Base-by-base conservation (phyloP, 1,140 invertebrate species). In the Andrena cerasifolii region DNA sequence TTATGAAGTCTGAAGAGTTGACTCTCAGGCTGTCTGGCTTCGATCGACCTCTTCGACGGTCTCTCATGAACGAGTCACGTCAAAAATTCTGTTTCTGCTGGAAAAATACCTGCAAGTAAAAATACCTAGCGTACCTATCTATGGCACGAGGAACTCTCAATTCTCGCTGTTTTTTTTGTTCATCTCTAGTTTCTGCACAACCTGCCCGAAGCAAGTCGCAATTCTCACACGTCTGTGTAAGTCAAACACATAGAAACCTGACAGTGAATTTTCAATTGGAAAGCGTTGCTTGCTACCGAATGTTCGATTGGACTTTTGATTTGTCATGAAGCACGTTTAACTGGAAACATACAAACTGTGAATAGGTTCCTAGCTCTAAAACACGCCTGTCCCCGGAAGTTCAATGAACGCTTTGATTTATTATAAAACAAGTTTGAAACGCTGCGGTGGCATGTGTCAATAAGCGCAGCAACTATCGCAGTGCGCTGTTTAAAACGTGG, bases 81-180 rank as follows among this genome's bases (percentile, higher is more conserved):
- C 24, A 65, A 71, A 82, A 80, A 82, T 61, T 71, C 62, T 66
- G 47, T 77, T 81, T 70, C 67, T 18, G 47, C 49, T 79, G 10
- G 58, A 66, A 51, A 75, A 51, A 73, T 65, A 28, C 49, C 59
- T 43, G 4, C 53, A 33, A 49, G 73, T 62, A 51, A 82, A 49
- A 58, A 80, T 73, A 45, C n/a, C 26, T 21, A 51, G 18, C 45
- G 28, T 49, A 58, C n/a, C n/a, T n/a, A n/a, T 62, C 10, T 28
- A 45, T 21, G 28, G 6, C 26, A 31, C n/a, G 21, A 3, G 16
- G 53, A 18, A 31, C 31, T 24, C 62, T 31, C 49, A 33, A 21
- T 18, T 26, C 8, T 10, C 24, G 12, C 12, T 2, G 8, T 4
- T 47, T 18, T 75, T 63, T 26, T 43, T 66, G 0, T 54, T 26